phyloP scores from a whole-genome alignment of 2,113 vertebrate genomes.

The Poeciliopsis occidentalis region DNA sequence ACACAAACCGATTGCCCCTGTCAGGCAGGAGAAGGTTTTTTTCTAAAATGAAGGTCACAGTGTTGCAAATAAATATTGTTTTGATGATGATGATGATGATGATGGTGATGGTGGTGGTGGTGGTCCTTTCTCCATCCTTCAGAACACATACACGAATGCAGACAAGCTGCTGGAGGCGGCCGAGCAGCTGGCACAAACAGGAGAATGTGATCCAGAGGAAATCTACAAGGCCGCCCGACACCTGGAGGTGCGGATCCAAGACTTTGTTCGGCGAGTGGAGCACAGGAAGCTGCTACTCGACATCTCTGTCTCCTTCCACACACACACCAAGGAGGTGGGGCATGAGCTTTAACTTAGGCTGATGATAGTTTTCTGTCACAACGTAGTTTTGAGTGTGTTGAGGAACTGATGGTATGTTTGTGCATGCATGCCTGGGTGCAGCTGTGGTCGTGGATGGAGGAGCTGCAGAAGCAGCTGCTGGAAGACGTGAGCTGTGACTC shows the following conservation, averaged over 20 bases:
- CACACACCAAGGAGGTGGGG: constrained; percentile 98
- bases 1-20: neutral
- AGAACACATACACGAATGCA: constrained; percentile 99
- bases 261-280: constrained; percentile 96
- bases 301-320: constrained; percentile 99
- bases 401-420: neutral
- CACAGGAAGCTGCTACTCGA: constrained; percentile 97
- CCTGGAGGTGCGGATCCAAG: constrained; percentile 97
- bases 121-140: constrained; percentile 10
- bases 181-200: constrained; percentile 96
- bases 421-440: constrained; percentile 54
- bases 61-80: neutral
- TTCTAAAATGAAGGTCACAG: neutral
- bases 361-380: neutral
- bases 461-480: constrained; percentile 96
- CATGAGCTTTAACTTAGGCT: neutral
- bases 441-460: constrained; percentile 99
- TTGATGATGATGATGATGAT: neutral
- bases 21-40: neutral
- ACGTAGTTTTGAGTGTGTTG: neutral
- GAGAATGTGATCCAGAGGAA: constrained; percentile 98
- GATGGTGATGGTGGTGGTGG: neutral
- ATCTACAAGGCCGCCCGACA: constrained; percentile 99
- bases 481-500: constrained; percentile 96
- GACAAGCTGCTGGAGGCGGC: constrained; percentile 98